Evolutionary conservation across 1,140 invertebrate genomes (phyloP), one percentile per base, ranked within the genome.

Genomic region (Samia ricini): DNA sequence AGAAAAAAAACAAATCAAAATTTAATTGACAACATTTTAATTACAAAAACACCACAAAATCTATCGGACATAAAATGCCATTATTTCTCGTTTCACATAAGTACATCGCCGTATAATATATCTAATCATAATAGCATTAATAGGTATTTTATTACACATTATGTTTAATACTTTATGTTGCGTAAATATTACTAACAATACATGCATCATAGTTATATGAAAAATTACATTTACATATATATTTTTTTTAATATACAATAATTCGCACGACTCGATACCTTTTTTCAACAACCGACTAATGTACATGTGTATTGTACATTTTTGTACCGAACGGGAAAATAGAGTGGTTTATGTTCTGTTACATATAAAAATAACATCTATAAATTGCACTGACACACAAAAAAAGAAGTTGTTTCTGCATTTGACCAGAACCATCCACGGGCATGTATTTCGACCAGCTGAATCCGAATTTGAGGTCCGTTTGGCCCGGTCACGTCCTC

Each of bases 21-120:
- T 29, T 29, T 29, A 42, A 90, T 90, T 90, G 88, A 90, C 88
- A 90, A 90, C 88, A 86, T 90, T 90, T 90, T 90, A 90, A 88
- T 90, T 90, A 90, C 80, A 90, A 90, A n/a, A 90, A 90, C 85
- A 90, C 88, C 88, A 90, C 88, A 90, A 89, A 82, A 87, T 88
- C 83, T 86, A 87, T 85, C 70, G 71, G 85, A 89, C 85, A 88
- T 84, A 77, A 77, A 83, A 87, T 87, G 83, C 68, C 85, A 74
- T n/a, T n/a, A n/a, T 77, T 69, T 79, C 76, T 77, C 77, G 72
- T 79, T 77, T 85, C 83, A 81, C 83, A 84, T 89, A 88, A 89
- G 85, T 88, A 88, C 85, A 85, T 81, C 71, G 82, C 79, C 82
- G 69, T 78, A 78, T 68, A n/a, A 4, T 42, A 42, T 2, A 42